These are phyloP conservation scores for Ibycter americanus DNA, from an alignment of 2,797 vertebrate species.

Conservation along the genomic window DNA sequence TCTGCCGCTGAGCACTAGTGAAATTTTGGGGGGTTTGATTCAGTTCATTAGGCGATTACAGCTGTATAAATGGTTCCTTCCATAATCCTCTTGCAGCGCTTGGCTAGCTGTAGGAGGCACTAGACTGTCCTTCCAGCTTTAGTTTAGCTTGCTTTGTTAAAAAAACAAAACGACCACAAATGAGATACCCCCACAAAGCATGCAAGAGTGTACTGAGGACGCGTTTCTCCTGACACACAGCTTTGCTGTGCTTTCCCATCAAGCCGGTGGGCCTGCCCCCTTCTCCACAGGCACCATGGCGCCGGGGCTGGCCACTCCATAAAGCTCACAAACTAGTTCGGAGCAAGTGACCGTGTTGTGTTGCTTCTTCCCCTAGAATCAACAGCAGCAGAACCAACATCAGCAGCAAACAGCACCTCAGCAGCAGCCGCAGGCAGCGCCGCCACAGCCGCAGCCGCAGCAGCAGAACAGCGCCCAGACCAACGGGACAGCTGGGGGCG, in stretches of 20 bases:
- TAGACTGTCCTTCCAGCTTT: not conserved
- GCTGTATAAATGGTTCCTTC: not conserved
- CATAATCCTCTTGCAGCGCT: not conserved
- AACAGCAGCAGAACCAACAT: slow-evolving; percentile 85
- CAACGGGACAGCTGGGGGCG: slow-evolving; percentile 85
- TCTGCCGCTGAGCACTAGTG: not conserved
- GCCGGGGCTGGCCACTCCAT: rapidly evolving
- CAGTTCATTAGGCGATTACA: not conserved
- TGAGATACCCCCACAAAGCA: too few relatives aligned
- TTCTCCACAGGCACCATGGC: rapidly evolving
- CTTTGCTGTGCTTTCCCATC: not conserved
- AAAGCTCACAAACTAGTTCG: rapidly evolving
- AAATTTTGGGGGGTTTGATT: not conserved
- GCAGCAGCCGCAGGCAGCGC: slow-evolving; percentile 83
- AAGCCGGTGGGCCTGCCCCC: rapidly evolving
- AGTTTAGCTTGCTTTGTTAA: not conserved
- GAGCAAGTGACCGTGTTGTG: not conserved
- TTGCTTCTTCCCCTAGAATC: slow-evolving; percentile 71
- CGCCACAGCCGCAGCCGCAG: slow-evolving; percentile 78
- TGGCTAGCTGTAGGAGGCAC: not conserved
- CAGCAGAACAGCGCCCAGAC: slow-evolving; percentile 91
- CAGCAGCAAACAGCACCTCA: slow-evolving; percentile 79
- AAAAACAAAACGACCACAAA: rapidly evolving
- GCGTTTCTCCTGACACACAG: rapidly evolving
- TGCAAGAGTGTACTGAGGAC: rapidly evolving